Evolutionary conservation across 2,888 invertebrate species (phyloP).

Genomic region (Xylota sylvarum): DNA sequence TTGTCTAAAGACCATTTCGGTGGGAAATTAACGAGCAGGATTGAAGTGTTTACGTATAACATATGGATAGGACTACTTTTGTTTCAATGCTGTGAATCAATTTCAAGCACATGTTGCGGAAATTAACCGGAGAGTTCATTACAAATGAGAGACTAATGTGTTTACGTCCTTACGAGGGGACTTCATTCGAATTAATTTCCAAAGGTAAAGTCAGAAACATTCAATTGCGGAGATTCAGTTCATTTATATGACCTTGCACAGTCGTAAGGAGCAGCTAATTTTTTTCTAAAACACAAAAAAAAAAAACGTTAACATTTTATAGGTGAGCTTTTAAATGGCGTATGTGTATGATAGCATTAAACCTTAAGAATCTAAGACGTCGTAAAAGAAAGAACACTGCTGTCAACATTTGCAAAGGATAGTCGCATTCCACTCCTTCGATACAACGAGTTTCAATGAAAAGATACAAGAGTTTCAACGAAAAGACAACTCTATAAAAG

Average conservation of each 20-base stretch:
- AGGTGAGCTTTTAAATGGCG: no score
- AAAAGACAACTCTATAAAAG: no score
- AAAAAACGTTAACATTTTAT: no score
- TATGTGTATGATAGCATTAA: no score
- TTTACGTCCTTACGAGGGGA: conserved; percentile 44
- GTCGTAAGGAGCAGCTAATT: conserved; percentile 22
- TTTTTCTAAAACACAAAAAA: conserved; percentile 5
- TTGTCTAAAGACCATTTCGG: conserved; percentile 49
- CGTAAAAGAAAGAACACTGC: no score
- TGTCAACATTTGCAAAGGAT: no score
- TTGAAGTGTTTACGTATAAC: conserved; percentile 61
- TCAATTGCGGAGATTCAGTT: conserved; percentile 19
- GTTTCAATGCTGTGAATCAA: conserved; percentile 63
- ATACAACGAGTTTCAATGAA: no score
- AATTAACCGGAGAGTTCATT: conserved; percentile 53
- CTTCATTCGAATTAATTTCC: conserved; percentile 51
- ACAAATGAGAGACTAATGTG: conserved; percentile 33
- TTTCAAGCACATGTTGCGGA: conserved; percentile 74
- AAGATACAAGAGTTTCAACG: no score
- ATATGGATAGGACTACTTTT: conserved; percentile 15
- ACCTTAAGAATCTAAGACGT: no score
- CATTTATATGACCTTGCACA: not conserved
- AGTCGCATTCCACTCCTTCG: no score
- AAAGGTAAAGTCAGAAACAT: conserved; percentile 40
- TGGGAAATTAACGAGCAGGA: conserved; percentile 67